phyloP scores from a whole-genome alignment of 1,140 invertebrate genomes.

The Notospermus geniculatus region DNA sequence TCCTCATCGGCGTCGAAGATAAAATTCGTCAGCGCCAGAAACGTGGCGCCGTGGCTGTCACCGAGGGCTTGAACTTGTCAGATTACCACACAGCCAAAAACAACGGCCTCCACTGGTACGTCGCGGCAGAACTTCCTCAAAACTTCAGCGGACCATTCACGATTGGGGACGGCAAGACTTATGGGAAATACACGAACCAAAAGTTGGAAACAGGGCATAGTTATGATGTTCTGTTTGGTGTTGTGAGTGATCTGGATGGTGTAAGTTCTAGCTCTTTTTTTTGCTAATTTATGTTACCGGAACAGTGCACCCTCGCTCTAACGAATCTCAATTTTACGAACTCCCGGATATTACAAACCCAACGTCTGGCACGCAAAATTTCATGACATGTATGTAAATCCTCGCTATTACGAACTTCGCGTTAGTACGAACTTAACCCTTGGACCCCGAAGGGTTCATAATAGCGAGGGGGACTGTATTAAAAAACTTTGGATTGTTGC shows the following conservation, averaged over 20 bases:
- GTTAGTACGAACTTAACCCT: too few species aligned
- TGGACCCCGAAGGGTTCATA: too few species aligned
- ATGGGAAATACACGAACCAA: neutral
- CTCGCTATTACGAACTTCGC: too few species aligned
- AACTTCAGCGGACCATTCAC: neutral
- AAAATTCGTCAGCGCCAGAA: neutral
- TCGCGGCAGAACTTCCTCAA: neutral
- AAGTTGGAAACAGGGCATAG: neutral
- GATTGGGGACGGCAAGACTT: constrained; percentile 1
- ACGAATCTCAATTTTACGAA: too few species aligned
- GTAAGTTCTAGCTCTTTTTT: neutral
- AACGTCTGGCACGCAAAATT: too few species aligned
- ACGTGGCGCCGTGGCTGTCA: neutral
- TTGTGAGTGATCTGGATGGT: neutral
- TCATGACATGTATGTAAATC: too few species aligned
- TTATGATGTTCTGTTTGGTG: constrained; percentile 3
- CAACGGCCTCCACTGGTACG: neutral
- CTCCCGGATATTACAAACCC: too few species aligned
- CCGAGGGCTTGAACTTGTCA: neutral
- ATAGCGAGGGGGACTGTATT: too few species aligned
- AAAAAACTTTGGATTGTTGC: too few species aligned
- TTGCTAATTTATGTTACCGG: too few species aligned
- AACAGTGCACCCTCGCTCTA: too few species aligned
- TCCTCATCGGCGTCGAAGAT: too few species aligned
- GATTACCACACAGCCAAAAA: neutral